Conservation (phyloP, 1,140 invertebrate species). For the Lerema accius region DNA sequence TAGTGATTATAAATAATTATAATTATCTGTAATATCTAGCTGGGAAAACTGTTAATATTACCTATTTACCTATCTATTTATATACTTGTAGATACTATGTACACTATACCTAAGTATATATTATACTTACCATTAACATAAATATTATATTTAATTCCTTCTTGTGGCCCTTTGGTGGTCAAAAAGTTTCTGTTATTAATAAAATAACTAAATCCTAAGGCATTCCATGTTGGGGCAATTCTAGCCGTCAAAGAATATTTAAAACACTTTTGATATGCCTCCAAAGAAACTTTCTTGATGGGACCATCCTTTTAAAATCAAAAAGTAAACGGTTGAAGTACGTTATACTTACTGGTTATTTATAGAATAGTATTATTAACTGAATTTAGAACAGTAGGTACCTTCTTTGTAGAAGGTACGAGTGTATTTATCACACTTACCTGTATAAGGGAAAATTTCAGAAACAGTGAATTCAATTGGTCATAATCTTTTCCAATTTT, state of each 20-base stretch:
- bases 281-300: constrained; percentile 52
- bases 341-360: too few species aligned
- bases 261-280: constrained; percentile 71
- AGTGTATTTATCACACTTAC: constrained; percentile 52
- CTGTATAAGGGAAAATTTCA: constrained; percentile 65
- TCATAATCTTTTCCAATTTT: constrained; percentile 66
- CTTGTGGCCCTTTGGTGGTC: constrained; percentile 51
- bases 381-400: too few species aligned
- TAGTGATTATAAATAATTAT: too few species aligned
- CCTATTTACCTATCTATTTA: too few species aligned
- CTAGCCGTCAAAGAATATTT: constrained; percentile 74
- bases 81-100: too few species aligned
- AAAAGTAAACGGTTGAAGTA: too few species aligned
- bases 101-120: too few species aligned
- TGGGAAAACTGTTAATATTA: too few species aligned
- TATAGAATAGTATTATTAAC: constrained; percentile 5
- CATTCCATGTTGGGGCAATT: constrained; percentile 78
- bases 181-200: constrained; percentile 79
- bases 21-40: too few species aligned
- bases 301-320: constrained; percentile 54
- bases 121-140: constrained; percentile 60
- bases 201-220: constrained; percentile 63
- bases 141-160: constrained; percentile 65
- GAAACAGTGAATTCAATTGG: constrained; percentile 62
- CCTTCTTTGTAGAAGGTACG: too few species aligned